A percentile compares a stretch with the other conserved stretches of the same genome.
phyloP scores from a whole-genome alignment of 2,113 vertebrate species.

The Elephas maximus region DNA sequence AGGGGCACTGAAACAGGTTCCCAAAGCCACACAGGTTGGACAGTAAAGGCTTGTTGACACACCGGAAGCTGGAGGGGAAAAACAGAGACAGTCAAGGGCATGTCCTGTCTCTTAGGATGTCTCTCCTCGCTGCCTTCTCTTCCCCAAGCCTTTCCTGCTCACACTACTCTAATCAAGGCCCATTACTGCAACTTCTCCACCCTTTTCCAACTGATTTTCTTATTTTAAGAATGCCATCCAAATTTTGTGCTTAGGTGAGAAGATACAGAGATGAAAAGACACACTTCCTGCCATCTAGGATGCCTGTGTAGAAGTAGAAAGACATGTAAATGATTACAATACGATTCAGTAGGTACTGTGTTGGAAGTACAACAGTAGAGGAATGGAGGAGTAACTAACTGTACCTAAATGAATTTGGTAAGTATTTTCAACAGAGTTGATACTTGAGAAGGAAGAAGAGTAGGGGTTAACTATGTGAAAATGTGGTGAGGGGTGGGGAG shows the following conservation, averaged over 20 bases:
- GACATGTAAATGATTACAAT: background rate
- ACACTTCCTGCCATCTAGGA: background rate
- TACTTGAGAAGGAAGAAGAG: background rate
- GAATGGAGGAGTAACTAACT: background rate
- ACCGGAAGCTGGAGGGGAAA: background rate
- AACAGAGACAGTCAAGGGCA: background rate
- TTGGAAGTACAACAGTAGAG: background rate
- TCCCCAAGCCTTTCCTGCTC: background rate
- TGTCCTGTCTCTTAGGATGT: background rate
- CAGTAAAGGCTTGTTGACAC: background rate
- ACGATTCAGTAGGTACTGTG: background rate
- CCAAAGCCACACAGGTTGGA: slow-evolving; percentile 77
- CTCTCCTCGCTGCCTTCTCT: background rate
- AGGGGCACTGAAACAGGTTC: slow-evolving; percentile 57
- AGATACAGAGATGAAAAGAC: background rate
- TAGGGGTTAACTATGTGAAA: background rate
- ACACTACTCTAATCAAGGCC: background rate
- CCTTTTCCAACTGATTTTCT: background rate
- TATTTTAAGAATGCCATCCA: background rate
- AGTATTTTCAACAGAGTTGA: background rate
- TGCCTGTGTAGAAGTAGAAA: background rate
- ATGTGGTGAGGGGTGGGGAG: background rate
- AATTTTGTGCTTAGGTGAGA: background rate
- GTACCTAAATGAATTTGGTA: background rate
- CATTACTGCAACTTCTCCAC: background rate